These are phyloP conservation scores for Scylla paramamosain DNA, from an alignment of 1,140 invertebrate genomes.

Conservation along the genomic window DNA sequence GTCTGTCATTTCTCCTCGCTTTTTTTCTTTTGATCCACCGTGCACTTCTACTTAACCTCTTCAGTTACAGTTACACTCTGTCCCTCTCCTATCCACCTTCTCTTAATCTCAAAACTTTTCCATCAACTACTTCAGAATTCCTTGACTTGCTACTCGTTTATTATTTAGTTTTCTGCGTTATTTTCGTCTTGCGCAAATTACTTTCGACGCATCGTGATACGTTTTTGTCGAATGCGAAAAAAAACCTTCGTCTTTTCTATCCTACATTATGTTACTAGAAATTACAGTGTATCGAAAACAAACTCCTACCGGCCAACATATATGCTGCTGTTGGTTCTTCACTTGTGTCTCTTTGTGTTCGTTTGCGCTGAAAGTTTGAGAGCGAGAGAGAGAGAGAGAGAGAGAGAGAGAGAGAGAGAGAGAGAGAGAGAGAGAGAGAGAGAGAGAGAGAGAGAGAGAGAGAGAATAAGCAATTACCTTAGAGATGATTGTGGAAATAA, in stretches of 20 bases:
- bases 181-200: not conserved
- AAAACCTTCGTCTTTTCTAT: no score
- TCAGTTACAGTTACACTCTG: not conserved
- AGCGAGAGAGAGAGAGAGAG: not conserved
- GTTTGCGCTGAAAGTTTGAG: not conserved
- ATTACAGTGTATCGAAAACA: no score
- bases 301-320: no score
- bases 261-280: no score
- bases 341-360: not conserved
- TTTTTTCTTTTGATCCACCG: not conserved
- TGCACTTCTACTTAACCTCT: not conserved
- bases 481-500: not conserved
- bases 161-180: not conserved
- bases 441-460: constrained; percentile 20
- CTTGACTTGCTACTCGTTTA: not conserved
- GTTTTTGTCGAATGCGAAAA: no score
- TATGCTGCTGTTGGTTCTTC: not conserved
- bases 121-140: not conserved
- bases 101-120: not conserved
- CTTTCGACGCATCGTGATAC: not conserved
- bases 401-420: constrained; percentile 35
- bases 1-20: not conserved
- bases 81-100: not conserved
- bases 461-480: not conserved
- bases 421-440: constrained; percentile 30